Conservation (phyloP, 2,888 invertebrate genomes). For the Belgica antarctica region DNA sequence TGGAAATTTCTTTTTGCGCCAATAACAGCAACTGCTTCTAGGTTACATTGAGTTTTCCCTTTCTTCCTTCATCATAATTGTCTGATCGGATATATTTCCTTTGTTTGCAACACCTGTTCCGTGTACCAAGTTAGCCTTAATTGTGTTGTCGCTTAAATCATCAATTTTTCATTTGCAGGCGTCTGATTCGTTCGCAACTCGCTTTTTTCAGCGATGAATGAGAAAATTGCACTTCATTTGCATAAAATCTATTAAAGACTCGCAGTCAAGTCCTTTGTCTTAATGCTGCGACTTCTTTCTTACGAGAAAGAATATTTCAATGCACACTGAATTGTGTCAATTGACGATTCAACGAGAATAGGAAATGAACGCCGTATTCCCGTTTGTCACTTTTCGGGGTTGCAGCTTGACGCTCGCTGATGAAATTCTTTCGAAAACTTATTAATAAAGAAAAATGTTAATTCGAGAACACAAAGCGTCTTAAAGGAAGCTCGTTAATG, state of each 20-base stretch:
- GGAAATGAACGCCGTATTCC: constrained; percentile 24
- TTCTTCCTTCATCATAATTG: not conserved
- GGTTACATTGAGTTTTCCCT: no score
- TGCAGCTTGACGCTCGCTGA: not conserved
- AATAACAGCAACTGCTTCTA: not conserved
- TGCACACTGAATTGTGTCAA: not conserved
- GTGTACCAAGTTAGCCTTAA: constrained; percentile 34
- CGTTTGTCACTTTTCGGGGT: not conserved
- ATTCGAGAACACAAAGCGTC: constrained; percentile 9
- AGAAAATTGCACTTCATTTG: constrained; percentile 37
- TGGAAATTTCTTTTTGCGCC: constrained; percentile 3
- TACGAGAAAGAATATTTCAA: not conserved
- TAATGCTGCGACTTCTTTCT: not conserved
- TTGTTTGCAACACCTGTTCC: constrained; percentile 1
- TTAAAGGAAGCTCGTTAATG: constrained; percentile 37
- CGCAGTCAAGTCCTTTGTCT: constrained; percentile 13
- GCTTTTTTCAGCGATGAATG: not conserved
- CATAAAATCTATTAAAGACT: constrained; percentile 35
- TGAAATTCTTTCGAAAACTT: constrained; percentile 2
- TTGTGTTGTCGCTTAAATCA: constrained; percentile 40
- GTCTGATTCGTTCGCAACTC: constrained; percentile 7
- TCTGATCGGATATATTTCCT: not conserved
- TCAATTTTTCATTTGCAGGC: constrained; percentile 37
- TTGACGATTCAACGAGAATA: constrained; percentile 2
- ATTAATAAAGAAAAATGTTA: constrained; percentile 20